phyloP scores from a whole-genome alignment of 2,113 vertebrate species.

The Pelodiscus sinensis region DNA sequence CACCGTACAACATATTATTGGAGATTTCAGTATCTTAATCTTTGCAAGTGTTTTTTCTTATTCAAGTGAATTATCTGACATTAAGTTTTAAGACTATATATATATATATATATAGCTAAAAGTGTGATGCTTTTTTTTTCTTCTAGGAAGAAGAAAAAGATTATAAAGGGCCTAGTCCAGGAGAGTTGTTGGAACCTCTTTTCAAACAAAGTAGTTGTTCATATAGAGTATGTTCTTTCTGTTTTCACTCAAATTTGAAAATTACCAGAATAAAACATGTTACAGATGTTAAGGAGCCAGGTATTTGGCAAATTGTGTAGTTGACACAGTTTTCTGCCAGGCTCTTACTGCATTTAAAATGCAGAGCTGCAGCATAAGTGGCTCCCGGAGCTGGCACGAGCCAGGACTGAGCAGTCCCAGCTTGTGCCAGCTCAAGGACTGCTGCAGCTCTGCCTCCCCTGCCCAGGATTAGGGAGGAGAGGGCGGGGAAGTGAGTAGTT shows the following conservation, averaged over 20 bases:
- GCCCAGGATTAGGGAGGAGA: no score
- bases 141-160: conserved; percentile 88
- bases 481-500: no score
- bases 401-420: no score
- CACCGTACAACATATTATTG: background rate
- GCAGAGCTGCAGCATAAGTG: no score
- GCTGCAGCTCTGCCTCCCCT: no score
- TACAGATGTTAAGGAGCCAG: no score
- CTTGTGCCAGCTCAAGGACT: no score
- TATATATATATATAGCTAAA: background rate
- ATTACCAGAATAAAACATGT: background rate
- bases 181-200: conserved; percentile 89
- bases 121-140: conserved; percentile 14
- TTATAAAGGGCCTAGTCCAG: conserved; percentile 89
- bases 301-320: no score
- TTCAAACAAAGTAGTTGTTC: conserved; percentile 99
- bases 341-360: no score
- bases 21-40: background rate
- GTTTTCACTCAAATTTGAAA: background rate
- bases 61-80: background rate
- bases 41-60: background rate
- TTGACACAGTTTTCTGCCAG: no score
- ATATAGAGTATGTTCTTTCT: conserved; percentile 86
- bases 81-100: background rate
- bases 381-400: no score